Percentiles rank a stretch among this genome's conserved stretches.
These are phyloP conservation scores for Oxycera nigricornis DNA, from an alignment of 2,888 invertebrate genomes.

Conservation along the genomic window DNA sequence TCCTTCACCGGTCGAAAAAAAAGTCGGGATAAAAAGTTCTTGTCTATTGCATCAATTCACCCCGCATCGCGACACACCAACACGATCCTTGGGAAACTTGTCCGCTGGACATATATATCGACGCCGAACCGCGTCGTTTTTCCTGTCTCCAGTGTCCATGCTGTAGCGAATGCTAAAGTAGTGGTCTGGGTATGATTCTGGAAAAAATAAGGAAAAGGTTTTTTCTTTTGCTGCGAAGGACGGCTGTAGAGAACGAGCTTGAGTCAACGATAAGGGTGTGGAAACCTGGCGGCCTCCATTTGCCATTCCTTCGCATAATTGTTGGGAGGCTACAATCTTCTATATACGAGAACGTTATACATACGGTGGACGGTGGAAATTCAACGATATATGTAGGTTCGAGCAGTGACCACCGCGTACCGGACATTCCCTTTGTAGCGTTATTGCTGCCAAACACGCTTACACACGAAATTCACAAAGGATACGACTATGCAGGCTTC, in stretches of 20 bases:
- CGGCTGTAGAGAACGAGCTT: constrained; percentile 3
- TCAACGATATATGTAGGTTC: constrained; percentile 41
- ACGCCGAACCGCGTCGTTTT: not conserved
- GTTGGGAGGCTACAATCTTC: constrained; percentile 21
- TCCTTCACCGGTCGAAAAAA: constrained; percentile 9
- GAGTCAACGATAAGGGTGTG: constrained; percentile 18
- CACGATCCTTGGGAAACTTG: constrained; percentile 6
- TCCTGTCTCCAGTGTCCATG: not conserved
- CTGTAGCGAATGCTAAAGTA: not conserved
- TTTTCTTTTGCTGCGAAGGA: constrained; percentile 39
- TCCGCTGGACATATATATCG: constrained; percentile 12
- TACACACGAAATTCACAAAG: constrained; percentile 41
- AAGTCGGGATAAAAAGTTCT: not conserved
- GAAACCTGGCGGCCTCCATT: constrained; percentile 9
- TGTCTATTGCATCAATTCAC: constrained; percentile 26
- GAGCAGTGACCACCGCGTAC: constrained; percentile 42
- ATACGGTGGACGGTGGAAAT: constrained; percentile 39
- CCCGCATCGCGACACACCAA: constrained; percentile 28
- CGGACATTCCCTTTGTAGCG: constrained; percentile 26
- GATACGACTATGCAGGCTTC: constrained; percentile 40
- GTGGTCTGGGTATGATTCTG: not conserved
- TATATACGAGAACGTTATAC: not conserved
- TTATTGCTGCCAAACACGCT: constrained; percentile 42
- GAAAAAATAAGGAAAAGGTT: constrained; percentile 35
- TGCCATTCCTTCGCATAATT: not conserved